Conservation (phyloP, 1,140 invertebrate genomes). For the Drosophila hydei region DNA sequence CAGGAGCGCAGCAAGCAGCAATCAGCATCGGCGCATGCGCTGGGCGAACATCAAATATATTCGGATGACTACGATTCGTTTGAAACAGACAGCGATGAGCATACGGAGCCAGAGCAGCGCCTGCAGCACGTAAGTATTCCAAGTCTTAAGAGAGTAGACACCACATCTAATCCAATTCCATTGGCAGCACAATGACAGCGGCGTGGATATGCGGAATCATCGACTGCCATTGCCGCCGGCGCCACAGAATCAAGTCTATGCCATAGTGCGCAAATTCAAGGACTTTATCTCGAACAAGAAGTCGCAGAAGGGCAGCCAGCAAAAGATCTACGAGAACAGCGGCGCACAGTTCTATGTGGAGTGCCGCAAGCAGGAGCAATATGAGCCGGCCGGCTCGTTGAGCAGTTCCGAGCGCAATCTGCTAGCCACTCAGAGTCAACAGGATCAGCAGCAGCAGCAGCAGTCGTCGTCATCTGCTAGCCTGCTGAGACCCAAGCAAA, state of each 20-base stretch:
- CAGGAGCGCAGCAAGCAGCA: conserved; percentile 56
- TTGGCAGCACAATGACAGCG: conserved; percentile 83
- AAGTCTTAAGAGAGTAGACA: background rate
- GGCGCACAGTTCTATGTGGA: conserved; percentile 73
- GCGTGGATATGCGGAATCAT: conserved; percentile 85
- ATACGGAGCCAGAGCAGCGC: conserved; percentile 84
- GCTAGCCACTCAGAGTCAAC: conserved; percentile 9
- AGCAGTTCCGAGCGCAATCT: conserved; percentile 54
- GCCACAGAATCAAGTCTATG: conserved; percentile 84
- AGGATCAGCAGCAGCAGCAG: conserved; percentile 18
- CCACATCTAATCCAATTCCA: background rate
- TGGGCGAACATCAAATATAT: conserved; percentile 58
- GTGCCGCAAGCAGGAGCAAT: conserved; percentile 50
- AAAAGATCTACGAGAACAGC: conserved; percentile 76
- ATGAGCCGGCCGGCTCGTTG: conserved; percentile 50
- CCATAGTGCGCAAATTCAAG: conserved; percentile 86
- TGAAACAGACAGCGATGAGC: conserved; percentile 86
- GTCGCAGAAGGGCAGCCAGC: conserved; percentile 84
- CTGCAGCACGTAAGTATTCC: conserved; percentile 57
- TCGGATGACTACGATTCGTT: conserved; percentile 87
- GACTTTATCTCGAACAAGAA: conserved; percentile 86
- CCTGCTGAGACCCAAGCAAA: conserved; percentile 81
- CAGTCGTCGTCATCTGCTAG: conserved; percentile 20
- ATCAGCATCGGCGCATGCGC: conserved; percentile 60
- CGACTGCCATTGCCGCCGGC: conserved; percentile 86